phyloP scores from a whole-genome alignment of 1,140 invertebrate species.

The Cardiocondyla obscurior region DNA sequence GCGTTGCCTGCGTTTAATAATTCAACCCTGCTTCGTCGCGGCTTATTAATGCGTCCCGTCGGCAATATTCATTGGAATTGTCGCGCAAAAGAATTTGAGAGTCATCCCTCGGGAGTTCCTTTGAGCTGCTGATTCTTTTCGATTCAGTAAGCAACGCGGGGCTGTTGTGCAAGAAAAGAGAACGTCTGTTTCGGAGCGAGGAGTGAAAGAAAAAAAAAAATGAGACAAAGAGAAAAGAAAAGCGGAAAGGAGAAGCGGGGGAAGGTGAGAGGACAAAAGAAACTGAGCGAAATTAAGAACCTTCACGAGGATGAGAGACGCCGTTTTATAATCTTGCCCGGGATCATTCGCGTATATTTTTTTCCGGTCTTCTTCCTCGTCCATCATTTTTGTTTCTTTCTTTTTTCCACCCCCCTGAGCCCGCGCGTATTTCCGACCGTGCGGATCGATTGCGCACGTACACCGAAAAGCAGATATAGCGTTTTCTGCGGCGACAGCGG shows the following conservation, averaged over 20 bases:
- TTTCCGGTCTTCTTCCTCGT: slow-evolving; percentile 54
- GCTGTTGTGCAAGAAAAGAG: slow-evolving; percentile 54
- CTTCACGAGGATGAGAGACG: slow-evolving; percentile 64
- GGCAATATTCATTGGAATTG: slow-evolving; percentile 60
- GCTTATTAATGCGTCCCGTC: slow-evolving; percentile 17
- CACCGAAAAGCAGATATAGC: too few relatives aligned
- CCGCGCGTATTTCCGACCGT: slow-evolving; percentile 9
- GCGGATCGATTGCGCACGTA: slow-evolving; percentile 4
- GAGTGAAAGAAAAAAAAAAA: slow-evolving; percentile 4
- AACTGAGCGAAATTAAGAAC: slow-evolving; percentile 69
- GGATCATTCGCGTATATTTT: slow-evolving; percentile 69
- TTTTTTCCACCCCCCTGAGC: slow-evolving; percentile 17
- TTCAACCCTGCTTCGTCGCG: background rate
- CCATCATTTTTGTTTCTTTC: slow-evolving; percentile 54
- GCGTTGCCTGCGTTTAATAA: slow-evolving; percentile 28
- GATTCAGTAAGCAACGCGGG: slow-evolving; percentile 62
- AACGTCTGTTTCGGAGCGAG: slow-evolving; percentile 20
- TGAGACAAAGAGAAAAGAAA: slow-evolving; percentile 1
- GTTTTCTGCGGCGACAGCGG: too few relatives aligned
- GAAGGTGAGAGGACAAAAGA: slow-evolving; percentile 63
- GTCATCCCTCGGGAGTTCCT: slow-evolving; percentile 38
- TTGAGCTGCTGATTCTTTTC: slow-evolving; percentile 53
- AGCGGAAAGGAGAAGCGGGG: background rate
- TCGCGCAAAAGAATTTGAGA: slow-evolving; percentile 63
- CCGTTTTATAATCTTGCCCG: slow-evolving; percentile 75